Base-by-base conservation (phyloP, 2,888 invertebrate genomes). In the Synergus itoensis region DNA sequence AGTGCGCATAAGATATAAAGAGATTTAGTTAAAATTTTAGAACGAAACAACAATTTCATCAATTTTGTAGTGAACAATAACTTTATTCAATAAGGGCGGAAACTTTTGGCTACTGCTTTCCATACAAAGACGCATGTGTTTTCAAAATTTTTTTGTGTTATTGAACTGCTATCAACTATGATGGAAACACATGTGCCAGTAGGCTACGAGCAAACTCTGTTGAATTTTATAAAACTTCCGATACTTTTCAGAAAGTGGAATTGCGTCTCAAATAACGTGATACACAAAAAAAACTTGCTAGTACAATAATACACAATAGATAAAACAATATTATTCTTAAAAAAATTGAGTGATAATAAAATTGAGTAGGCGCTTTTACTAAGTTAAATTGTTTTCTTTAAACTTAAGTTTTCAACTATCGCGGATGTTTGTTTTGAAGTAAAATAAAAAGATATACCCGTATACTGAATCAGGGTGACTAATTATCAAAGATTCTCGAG, bases 111-210 rank as follows among this genome's bases (percentile, higher is more conserved):
- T 53, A 53, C 36, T 69, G 36, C 9, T 69, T 48, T 69, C 9
- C 48, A 18, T 9, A 28, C 9, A 4, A 21, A 48, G 48, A 9
- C 16, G 48, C 16, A 28, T 69, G 53, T 28, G 21, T 18, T 28
- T 28, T 21, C 8, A 45, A 69, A 28, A 48, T 28, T 69, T 28
- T 9, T 36, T 48, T 36, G 45, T 65, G 40, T 48, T 69, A 16
- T 69, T 69, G 48, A 48, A 48, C 48, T 69, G 36, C 28, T 48
- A 16, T 48, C 69, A 28, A 67, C 16, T 69, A 48, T 69, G 69
- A 16, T 69, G 69, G 69, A 53, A 69, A 48, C 69, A 69, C 48
- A 28, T 73, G 69, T 36, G 36, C 28, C 11, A 48, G n/a, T n/a
- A n/a, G 9, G 16, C 18, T 65, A 18, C 40, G 12, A 65, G 11